Evolutionary conservation across 2,888 invertebrate species (phyloP).

Genomic region (Phengaris arion): DNA sequence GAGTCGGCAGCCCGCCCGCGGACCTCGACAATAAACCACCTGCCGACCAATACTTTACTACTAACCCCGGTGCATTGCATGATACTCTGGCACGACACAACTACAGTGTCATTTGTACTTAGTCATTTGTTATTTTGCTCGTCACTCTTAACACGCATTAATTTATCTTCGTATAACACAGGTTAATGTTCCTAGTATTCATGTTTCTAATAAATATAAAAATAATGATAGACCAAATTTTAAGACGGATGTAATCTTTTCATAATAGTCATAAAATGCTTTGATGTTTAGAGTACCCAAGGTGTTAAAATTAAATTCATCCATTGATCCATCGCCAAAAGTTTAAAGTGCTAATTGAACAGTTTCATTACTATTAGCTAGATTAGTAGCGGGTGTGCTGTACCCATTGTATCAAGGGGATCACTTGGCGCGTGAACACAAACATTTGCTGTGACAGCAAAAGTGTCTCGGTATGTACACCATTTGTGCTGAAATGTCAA

Average conservation of each 20-base stretch:
- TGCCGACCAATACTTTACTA: slow-evolving; percentile 10
- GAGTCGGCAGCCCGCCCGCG: slow-evolving; percentile 39
- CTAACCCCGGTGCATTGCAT: slow-evolving; percentile 7
- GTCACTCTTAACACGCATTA: slow-evolving; percentile 35
- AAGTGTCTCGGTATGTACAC: slow-evolving; percentile 11
- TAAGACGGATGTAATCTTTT: not conserved
- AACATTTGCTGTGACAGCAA: slow-evolving; percentile 7
- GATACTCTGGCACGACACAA: slow-evolving; percentile 3
- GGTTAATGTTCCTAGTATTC: slow-evolving; percentile 32
- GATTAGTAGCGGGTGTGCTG: slow-evolving; percentile 1
- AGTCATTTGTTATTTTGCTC: slow-evolving; percentile 22
- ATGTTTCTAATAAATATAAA: slow-evolving; percentile 4
- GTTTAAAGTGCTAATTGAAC: slow-evolving; percentile 25
- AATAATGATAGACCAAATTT: not conserved
- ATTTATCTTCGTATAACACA: slow-evolving; percentile 35
- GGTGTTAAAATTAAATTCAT: slow-evolving; percentile 22
- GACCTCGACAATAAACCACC: slow-evolving; percentile 31
- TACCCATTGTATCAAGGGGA: slow-evolving; percentile 8
- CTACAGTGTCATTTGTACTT: slow-evolving; percentile 41
- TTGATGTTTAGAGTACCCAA: not conserved
- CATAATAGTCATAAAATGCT: not conserved
- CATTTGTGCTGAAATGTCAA: slow-evolving; percentile 15
- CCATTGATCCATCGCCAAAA: slow-evolving; percentile 25
- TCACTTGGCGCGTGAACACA: slow-evolving; percentile 21
- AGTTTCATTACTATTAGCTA: slow-evolving; percentile 5